A percentile compares a stretch with the other conserved stretches of the same genome.
Conservation (phyloP, 1,140 invertebrate species). For the Euwallacea fornicatus region DNA sequence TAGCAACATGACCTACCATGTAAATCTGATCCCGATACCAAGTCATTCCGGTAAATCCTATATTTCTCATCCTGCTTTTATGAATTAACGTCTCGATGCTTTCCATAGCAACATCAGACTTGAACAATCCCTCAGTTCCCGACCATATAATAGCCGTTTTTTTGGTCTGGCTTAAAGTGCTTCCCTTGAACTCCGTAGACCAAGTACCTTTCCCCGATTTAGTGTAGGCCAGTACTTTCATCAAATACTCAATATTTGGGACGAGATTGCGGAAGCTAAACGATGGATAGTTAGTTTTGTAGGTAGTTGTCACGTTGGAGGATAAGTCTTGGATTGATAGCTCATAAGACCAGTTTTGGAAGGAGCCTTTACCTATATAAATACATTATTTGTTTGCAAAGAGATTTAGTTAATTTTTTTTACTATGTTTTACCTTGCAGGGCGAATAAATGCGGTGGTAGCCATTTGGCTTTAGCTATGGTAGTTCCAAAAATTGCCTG, state of each 20-base stretch:
- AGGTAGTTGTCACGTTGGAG: conserved; percentile 55
- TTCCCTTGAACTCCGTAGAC: conserved; percentile 72
- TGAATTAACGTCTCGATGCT: conserved; percentile 66
- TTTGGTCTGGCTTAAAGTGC: conserved; percentile 60
- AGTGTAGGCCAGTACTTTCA: conserved; percentile 78
- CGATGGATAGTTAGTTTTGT: conserved; percentile 61
- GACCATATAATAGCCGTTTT: conserved; percentile 66
- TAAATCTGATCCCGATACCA: conserved; percentile 60
- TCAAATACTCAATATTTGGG: conserved; percentile 73
- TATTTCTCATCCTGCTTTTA: conserved; percentile 56
- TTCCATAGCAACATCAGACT: conserved; percentile 74
- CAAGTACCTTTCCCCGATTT: conserved; percentile 74
- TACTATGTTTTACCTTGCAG: conserved; percentile 66
- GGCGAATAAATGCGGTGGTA: conserved; percentile 71
- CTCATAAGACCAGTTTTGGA: conserved; percentile 84
- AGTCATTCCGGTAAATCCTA: conserved; percentile 46
- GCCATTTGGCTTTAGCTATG: conserved; percentile 78
- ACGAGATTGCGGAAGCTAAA: conserved; percentile 68
- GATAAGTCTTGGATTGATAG: conserved; percentile 69
- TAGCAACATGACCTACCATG: conserved; percentile 53
- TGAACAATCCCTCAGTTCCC: conserved; percentile 67
- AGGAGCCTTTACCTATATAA: conserved; percentile 66
- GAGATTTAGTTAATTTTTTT: background rate
- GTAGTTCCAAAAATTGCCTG: conserved; percentile 76
- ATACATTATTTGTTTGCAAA: conserved; percentile 13